phyloP scores from a whole-genome alignment of 2,797 vertebrate genomes.

The Argentina silus region DNA sequence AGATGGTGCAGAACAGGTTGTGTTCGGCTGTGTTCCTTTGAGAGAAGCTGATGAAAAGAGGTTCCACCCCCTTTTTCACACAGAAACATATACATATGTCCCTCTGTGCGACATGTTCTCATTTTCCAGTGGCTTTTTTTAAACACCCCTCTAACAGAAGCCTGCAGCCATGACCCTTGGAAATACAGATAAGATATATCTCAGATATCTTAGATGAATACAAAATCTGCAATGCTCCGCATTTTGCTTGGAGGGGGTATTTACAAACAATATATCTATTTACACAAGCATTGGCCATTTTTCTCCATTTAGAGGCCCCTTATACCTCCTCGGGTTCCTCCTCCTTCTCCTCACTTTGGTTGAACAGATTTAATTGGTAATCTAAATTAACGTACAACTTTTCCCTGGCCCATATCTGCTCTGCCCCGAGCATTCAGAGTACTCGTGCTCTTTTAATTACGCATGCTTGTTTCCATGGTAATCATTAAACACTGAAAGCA shows the following conservation, averaged over 20 bases:
- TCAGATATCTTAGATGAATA: constrained; percentile 3
- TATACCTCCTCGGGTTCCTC: neutral
- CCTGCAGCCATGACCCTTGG: constrained; percentile 17
- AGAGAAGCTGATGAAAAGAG: neutral
- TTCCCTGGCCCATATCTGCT: neutral
- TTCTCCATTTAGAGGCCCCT: constrained; percentile 4
- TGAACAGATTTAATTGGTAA: constrained; percentile 13
- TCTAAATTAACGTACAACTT: constrained; percentile 22
- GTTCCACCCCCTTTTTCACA: neutral
- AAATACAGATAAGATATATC: constrained; percentile 20
- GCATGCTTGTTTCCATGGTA: constrained; percentile 16
- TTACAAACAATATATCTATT: neutral
- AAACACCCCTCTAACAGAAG: constrained; percentile 13
- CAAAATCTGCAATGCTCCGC: constrained; percentile 17
- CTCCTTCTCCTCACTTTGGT: constrained; percentile 2
- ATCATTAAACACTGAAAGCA: constrained; percentile 30
- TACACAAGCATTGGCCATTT: neutral
- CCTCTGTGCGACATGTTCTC: constrained; percentile 14
- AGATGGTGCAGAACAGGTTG: constrained; percentile 18
- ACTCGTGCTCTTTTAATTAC: constrained; percentile 13
- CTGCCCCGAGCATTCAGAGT: neutral
- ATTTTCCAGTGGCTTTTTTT: constrained; percentile 20
- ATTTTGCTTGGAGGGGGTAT: neutral
- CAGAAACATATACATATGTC: constrained; percentile 16
- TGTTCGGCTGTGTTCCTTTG: neutral